Conservation (phyloP, 2,888 invertebrate species). For the Stenotaenia linearis region DNA sequence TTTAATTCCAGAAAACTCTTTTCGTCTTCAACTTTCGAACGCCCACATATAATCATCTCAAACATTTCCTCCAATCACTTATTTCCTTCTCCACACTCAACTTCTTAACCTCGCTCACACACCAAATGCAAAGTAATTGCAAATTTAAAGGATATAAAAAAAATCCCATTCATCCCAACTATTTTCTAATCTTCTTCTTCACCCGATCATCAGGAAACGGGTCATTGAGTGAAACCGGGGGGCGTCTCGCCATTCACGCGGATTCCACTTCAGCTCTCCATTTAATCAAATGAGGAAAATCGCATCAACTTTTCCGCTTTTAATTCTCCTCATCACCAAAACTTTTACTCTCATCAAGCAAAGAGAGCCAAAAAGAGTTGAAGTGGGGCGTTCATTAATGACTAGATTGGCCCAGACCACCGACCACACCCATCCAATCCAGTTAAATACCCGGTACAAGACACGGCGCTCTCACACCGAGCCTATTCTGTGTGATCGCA, state of each 20-base stretch:
- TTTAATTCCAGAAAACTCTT: not conserved
- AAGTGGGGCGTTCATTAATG: not conserved
- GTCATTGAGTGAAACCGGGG: not conserved
- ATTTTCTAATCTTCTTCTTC: not conserved
- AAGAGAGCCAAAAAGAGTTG: not conserved
- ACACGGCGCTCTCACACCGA: not conserved
- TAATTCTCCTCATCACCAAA: not conserved
- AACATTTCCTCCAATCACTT: not conserved
- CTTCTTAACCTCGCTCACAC: not conserved
- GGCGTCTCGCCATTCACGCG: not conserved
- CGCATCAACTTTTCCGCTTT: slow-evolving; percentile 9
- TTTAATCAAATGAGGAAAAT: not conserved
- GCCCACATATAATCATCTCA: no score
- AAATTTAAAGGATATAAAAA: not conserved
- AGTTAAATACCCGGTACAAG: not conserved
- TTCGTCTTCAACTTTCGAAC: not conserved
- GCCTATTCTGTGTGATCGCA: slow-evolving; percentile 4
- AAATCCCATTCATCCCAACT: not conserved
- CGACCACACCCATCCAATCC: not conserved
- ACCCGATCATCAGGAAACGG: not conserved
- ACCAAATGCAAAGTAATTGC: slow-evolving; percentile 4
- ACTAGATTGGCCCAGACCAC: not conserved
- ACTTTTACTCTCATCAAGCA: not conserved
- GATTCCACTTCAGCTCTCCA: not conserved
- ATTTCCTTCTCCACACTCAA: not conserved